Percentiles rank a stretch among this genome's conserved stretches.
phyloP scores from a whole-genome alignment of 2,797 vertebrate genomes.

The Syngnathus rostellatus region DNA sequence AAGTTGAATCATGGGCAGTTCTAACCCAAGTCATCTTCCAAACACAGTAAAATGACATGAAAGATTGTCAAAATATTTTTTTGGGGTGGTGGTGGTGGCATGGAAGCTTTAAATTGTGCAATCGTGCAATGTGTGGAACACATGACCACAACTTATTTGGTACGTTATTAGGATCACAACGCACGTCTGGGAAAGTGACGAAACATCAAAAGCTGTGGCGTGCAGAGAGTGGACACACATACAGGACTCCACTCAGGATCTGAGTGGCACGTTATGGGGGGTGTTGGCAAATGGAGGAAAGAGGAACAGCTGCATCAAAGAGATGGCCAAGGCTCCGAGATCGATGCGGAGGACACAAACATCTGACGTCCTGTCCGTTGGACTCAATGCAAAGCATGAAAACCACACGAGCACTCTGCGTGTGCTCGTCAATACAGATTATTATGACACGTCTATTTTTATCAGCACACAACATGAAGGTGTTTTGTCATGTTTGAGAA shows the following conservation, averaged over 20 bases:
- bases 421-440: not conserved
- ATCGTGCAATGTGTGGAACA: too few relatives aligned
- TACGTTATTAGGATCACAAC: not conserved
- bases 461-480: not conserved
- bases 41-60: too few relatives aligned
- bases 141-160: not conserved
- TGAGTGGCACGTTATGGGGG: not conserved
- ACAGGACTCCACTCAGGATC: not conserved
- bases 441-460: not conserved
- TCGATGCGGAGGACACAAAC: slow-evolving; percentile 35
- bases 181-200: slow-evolving; percentile 10
- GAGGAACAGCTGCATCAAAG: slow-evolving; percentile 55
- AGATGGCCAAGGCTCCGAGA: slow-evolving; percentile 37
- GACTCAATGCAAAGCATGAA: slow-evolving; percentile 17
- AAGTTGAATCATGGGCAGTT: too few relatives aligned
- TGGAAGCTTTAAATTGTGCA: too few relatives aligned
- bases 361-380: slow-evolving; percentile 54
- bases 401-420: not conserved
- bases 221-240: not conserved
- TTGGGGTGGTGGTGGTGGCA: too few relatives aligned
- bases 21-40: too few relatives aligned
- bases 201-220: slow-evolving; percentile 14
- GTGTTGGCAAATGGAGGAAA: slow-evolving; percentile 21
- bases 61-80: too few relatives aligned
- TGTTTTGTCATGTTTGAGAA: not conserved